Conservation (phyloP, 2,888 invertebrate genomes). For the Meghimatium bilineatum region DNA sequence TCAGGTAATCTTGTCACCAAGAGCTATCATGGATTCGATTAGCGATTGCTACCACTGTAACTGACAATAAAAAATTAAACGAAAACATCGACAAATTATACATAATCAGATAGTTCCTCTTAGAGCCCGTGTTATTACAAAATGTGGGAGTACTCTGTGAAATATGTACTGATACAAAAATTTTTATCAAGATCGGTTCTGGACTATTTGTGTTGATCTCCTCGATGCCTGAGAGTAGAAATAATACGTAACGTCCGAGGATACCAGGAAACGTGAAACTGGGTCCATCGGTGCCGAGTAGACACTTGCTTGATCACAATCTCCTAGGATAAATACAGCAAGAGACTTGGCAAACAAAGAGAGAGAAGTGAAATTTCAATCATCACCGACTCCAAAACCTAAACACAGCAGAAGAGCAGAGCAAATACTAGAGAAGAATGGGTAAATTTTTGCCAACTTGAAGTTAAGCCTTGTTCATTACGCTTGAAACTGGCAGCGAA, state of each 20-base stretch:
- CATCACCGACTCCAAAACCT: slow-evolving; percentile 39
- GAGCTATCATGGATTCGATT: no score
- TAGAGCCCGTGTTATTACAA: no score
- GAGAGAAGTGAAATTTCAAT: slow-evolving; percentile 44
- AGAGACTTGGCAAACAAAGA: slow-evolving; percentile 29
- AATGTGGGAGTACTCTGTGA: no score
- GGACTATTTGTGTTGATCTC: not conserved
- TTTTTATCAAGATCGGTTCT: slow-evolving; percentile 1
- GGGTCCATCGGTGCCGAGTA: not conserved
- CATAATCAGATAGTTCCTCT: no score
- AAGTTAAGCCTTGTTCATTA: slow-evolving; percentile 38
- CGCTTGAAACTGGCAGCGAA: slow-evolving; percentile 22
- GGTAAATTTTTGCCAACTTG: slow-evolving; percentile 42
- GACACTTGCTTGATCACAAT: slow-evolving; percentile 20
- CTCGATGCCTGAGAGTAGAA: not conserved
- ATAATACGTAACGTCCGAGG: not conserved
- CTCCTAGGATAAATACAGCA: slow-evolving; percentile 16
- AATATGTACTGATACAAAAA: not conserved
- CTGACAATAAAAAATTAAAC: no score
- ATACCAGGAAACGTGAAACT: not conserved
- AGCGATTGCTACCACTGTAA: no score
- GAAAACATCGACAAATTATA: no score
- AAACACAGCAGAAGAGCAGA: slow-evolving; percentile 32
- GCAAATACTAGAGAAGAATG: slow-evolving; percentile 36
- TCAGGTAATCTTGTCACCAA: no score